Percentiles rank a stretch among this genome's conserved stretches.
Conservation (phyloP, 2,888 invertebrate genomes). For the Morpho helenor region DNA sequence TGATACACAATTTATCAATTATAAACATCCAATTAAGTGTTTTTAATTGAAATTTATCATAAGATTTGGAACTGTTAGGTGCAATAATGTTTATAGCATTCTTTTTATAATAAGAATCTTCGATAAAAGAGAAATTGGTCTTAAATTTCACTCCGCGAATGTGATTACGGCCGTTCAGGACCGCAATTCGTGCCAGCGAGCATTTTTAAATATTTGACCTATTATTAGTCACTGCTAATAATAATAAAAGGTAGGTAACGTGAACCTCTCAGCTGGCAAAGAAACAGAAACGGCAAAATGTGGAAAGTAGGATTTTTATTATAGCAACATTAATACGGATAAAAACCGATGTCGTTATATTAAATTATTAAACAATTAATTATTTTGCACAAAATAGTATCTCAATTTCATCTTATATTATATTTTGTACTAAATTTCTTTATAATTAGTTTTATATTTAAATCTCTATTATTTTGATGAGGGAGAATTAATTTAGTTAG, state of each 20-base stretch:
- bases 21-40: neutral
- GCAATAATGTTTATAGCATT: neutral
- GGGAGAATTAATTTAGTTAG: constrained; percentile 14
- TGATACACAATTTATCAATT: neutral
- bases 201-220: constrained; percentile 75
- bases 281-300: constrained; percentile 38
- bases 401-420: too few species aligned
- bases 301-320: constrained; percentile 34
- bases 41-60: neutral
- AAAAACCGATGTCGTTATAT: neutral
- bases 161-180: constrained; percentile 56
- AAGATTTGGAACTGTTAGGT: neutral
- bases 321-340: constrained; percentile 39
- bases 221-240: constrained; percentile 75
- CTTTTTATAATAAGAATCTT: neutral
- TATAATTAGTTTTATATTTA: neutral
- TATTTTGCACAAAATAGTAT: neutral
- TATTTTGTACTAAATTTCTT: too few species aligned
- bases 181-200: constrained; percentile 62
- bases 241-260: constrained; percentile 76
- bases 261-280: constrained; percentile 66
- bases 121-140: constrained; percentile 4
- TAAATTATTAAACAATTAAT: neutral
- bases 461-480: neutral
- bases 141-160: constrained; percentile 36